Conservation (phyloP, 2,113 vertebrate species). For the human region GRCh38 chr11:40390001-40390500, state of each 20-base stretch:
- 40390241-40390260: slow-evolving; percentile 63
- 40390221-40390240: slow-evolving; percentile 72
- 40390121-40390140: slow-evolving; percentile 78
- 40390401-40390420: not conserved
- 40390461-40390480: not conserved
- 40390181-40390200: slow-evolving; percentile 80
- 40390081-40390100: slow-evolving; percentile 67
- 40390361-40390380: not conserved
- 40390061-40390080: slow-evolving; percentile 76
- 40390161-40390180: slow-evolving; percentile 74
- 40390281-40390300: slow-evolving; percentile 75
- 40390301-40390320: slow-evolving; percentile 54
- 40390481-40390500: not conserved
- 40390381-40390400: not conserved
- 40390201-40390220: slow-evolving; percentile 77
- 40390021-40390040: slow-evolving; percentile 67
- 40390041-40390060: slow-evolving; percentile 66
- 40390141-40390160: slow-evolving; percentile 73
- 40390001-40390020: slow-evolving; percentile 41
- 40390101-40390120: slow-evolving; percentile 75
- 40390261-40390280: slow-evolving; percentile 59
- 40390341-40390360: slow-evolving; percentile 55
- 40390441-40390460: not conserved
- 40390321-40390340: slow-evolving; percentile 58
- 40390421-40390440: not conserved